Conservation (phyloP, 1,140 invertebrate species). For the Penaeus chinensis region DNA sequence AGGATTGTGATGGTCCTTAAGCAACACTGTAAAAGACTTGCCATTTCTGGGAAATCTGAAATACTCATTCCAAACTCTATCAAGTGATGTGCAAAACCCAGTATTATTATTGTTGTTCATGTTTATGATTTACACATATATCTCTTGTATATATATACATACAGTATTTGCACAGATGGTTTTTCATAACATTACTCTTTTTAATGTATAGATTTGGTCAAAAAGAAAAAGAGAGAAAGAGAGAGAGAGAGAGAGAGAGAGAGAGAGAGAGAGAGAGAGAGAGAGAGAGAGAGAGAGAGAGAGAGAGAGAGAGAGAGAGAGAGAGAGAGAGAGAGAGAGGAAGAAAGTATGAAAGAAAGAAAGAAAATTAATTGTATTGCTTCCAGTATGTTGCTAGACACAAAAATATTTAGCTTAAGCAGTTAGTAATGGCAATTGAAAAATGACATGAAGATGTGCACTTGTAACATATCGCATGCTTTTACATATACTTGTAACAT, state of each 20-base stretch:
- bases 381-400: conserved; percentile 34
- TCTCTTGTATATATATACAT: conserved; percentile 20
- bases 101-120: conserved; percentile 25
- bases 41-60: conserved; percentile 15
- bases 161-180: too few species aligned
- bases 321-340: not conserved
- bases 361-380: conserved; percentile 11
- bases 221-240: too few species aligned
- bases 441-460: not conserved
- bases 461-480: too few species aligned
- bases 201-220: too few species aligned
- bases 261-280: too few species aligned
- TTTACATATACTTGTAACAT: too few species aligned
- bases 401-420: not conserved
- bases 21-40: conserved; percentile 8
- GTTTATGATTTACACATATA: not conserved
- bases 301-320: not conserved
- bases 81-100: not conserved
- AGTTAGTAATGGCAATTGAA: not conserved
- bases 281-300: not conserved
- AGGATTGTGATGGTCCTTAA: not conserved
- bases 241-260: too few species aligned
- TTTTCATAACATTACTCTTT: too few species aligned
- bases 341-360: not conserved
- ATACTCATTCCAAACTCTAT: conserved; percentile 38